phyloP scores from a whole-genome alignment of 2,888 invertebrate genomes.

The Prosopocoilus inquinatus region DNA sequence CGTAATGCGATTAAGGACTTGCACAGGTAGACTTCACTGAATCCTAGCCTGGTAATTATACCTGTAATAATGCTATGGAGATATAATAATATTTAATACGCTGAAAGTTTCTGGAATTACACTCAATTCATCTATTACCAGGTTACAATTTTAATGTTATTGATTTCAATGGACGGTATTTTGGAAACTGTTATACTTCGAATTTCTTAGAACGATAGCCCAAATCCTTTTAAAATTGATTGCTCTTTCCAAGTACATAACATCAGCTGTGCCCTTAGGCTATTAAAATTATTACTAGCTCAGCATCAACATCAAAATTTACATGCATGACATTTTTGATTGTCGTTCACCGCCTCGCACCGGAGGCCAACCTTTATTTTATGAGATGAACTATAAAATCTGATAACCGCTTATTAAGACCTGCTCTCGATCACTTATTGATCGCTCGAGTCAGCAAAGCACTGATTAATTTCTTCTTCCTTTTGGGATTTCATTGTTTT shows the following conservation, averaged over 20 bases:
- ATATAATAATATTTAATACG: not conserved
- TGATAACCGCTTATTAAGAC: constrained; percentile 27
- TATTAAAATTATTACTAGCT: too few relatives aligned
- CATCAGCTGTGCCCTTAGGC: too few relatives aligned
- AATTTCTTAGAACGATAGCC: too few relatives aligned
- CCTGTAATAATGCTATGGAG: not conserved
- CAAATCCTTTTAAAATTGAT: too few relatives aligned
- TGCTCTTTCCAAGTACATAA: too few relatives aligned
- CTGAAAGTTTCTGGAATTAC: not conserved
- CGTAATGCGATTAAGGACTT: not conserved
- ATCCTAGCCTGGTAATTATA: not conserved
- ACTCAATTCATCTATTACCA: not conserved
- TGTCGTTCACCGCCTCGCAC: not conserved
- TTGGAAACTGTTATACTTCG: too few relatives aligned
- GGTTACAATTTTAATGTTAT: too few relatives aligned
- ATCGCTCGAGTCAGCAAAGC: not conserved
- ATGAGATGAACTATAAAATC: constrained; percentile 24
- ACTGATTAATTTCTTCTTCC: too few relatives aligned
- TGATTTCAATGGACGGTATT: too few relatives aligned
- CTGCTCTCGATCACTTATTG: constrained; percentile 21
- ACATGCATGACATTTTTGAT: too few relatives aligned
- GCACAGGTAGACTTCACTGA: constrained; percentile 1
- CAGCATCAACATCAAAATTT: too few relatives aligned
- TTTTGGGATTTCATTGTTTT: too few relatives aligned
- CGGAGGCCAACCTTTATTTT: constrained; percentile 20